These are phyloP conservation scores for Pelvicachromis taeniatus DNA, from an alignment of 2,113 vertebrate species.

Conservation along the genomic window DNA sequence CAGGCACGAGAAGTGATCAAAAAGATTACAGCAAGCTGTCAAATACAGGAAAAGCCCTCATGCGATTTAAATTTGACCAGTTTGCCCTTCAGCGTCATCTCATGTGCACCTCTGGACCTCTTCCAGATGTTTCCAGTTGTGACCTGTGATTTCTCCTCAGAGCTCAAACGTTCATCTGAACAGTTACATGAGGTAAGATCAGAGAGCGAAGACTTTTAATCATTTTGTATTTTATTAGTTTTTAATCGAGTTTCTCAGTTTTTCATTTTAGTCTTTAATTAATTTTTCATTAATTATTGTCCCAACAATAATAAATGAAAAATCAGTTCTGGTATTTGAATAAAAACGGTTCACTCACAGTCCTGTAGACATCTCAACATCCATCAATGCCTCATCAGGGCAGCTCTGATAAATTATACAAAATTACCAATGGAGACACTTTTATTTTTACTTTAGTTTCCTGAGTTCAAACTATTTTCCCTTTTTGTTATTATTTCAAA, in stretches of 20 bases:
- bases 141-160: neutral
- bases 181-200: neutral
- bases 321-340: too few relatives aligned
- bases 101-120: neutral
- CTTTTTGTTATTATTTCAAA: neutral
- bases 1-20: neutral
- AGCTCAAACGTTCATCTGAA: neutral
- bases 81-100: neutral
- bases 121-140: neutral
- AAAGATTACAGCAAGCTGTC: neutral
- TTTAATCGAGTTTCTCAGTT: too few relatives aligned
- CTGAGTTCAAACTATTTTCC: neutral
- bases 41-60: neutral
- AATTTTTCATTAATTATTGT: too few relatives aligned
- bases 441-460: neutral
- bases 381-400: too few relatives aligned
- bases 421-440: neutral
- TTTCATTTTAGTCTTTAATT: too few relatives aligned
- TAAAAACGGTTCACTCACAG: too few relatives aligned
- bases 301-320: too few relatives aligned
- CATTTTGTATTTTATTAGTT: too few relatives aligned
- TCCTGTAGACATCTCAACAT: too few relatives aligned
- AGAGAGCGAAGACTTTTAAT: too few relatives aligned
- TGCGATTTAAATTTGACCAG: neutral
- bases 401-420: neutral